These are phyloP conservation scores for Perccottus glenii DNA, from an alignment of 2,113 vertebrate genomes.

Conservation along the genomic window DNA sequence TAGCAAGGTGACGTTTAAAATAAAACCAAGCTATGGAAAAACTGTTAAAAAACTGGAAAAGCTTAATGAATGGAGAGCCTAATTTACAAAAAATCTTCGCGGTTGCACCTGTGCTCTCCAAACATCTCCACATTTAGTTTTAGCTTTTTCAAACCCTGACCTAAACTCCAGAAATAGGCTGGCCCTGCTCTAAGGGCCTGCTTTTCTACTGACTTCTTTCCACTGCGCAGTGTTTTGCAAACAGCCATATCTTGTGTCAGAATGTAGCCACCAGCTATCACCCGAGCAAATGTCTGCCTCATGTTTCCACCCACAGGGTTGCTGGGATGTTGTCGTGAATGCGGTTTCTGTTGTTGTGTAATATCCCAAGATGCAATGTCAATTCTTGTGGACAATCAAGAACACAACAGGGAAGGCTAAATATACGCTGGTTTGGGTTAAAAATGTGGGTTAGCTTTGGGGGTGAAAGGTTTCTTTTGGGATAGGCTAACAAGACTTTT, in stretches of 20 bases:
- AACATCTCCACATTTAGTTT: slow-evolving; percentile 14
- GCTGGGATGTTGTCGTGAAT: slow-evolving; percentile 17
- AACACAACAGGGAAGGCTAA: background rate
- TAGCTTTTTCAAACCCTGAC: slow-evolving; percentile 50
- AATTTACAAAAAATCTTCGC: background rate
- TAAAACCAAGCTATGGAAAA: background rate
- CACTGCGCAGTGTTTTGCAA: slow-evolving; percentile 46
- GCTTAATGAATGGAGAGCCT: slow-evolving; percentile 1
- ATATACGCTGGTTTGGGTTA: background rate
- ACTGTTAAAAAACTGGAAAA: background rate
- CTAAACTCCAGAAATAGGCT: slow-evolving; percentile 63
- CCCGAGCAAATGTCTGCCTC: slow-evolving; percentile 8
- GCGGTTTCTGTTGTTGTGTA: slow-evolving; percentile 9
- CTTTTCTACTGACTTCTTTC: slow-evolving; percentile 49
- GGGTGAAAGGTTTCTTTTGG: background rate
- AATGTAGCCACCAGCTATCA: slow-evolving; percentile 45
- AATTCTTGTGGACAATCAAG: slow-evolving; percentile 9
- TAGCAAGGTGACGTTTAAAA: background rate
- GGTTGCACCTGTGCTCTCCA: slow-evolving; percentile 8
- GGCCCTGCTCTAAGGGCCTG: slow-evolving; percentile 25
- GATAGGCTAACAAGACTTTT: background rate
- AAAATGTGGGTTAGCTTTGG: background rate
- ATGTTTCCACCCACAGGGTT: slow-evolving; percentile 19
- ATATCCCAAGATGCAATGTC: slow-evolving; percentile 12
- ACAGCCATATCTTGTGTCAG: slow-evolving; percentile 58